A percentile compares a stretch with the other conserved stretches of the same genome.
phyloP scores from a whole-genome alignment of 2,797 vertebrate genomes.

The Gambelia wislizenii region DNA sequence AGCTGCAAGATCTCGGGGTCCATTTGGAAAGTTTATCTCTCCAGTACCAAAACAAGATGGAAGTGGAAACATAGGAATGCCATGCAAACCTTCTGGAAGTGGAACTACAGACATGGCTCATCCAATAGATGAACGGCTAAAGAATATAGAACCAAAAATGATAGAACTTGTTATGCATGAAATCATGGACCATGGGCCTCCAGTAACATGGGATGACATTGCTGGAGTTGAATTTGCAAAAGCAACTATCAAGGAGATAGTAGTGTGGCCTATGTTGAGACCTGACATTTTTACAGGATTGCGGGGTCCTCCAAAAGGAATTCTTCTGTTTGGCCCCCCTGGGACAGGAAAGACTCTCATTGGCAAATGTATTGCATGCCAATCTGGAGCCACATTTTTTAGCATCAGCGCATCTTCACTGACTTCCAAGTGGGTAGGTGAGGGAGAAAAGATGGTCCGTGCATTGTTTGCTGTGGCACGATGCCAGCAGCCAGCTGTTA shows the following conservation, averaged over 20 bases:
- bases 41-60: conserved; percentile 87
- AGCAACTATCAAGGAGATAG: conserved; percentile 95
- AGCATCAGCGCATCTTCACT: conserved; percentile 98
- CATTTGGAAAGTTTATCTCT: conserved; percentile 92
- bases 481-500: conserved; percentile 95
- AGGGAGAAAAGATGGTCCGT: conserved; percentile 98
- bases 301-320: conserved; percentile 94
- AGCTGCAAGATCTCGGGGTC: conserved; percentile 88
- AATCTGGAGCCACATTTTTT: conserved; percentile 97
- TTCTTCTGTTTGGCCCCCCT: conserved; percentile 95
- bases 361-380: conserved; percentile 96
- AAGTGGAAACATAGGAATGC: conserved; percentile 67
- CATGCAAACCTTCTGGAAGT: conserved; percentile 42
- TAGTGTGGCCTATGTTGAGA: conserved; percentile 98
- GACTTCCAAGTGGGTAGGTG: conserved; percentile 98
- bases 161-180: conserved; percentile 96
- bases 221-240: conserved; percentile 97
- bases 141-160: conserved; percentile 95
- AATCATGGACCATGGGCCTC: conserved; percentile 95
- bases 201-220: conserved; percentile 94
- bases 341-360: conserved; percentile 98
- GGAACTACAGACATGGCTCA: conserved; percentile 39
- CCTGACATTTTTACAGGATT: conserved; percentile 97
- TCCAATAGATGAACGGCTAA: conserved; percentile 88
- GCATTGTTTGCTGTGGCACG: conserved; percentile 92